A percentile compares a stretch with the other conserved stretches of the same genome.
Conservation (phyloP, 2,113 vertebrate species). For the Leptosomus discolor region DNA sequence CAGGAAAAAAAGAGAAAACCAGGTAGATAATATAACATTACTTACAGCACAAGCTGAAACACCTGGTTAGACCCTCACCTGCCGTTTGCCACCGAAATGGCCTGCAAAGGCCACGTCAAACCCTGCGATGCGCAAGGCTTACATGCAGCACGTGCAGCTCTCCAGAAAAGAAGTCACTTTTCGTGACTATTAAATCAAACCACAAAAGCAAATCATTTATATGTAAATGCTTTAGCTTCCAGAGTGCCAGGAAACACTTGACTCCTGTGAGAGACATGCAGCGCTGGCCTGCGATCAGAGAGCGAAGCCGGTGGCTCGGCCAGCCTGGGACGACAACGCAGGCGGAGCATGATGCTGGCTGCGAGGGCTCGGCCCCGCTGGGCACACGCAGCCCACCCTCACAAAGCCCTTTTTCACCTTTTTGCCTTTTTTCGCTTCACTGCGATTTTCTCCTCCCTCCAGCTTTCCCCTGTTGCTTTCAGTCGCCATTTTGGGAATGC, state of each 20-base stretch:
- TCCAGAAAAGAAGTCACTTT: neutral
- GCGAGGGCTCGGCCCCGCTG: accelerated
- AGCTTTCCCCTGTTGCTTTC: neutral
- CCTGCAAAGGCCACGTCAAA: neutral
- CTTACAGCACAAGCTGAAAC: neutral
- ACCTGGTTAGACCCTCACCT: neutral
- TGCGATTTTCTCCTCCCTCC: neutral
- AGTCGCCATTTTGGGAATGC: neutral
- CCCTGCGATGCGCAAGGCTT: neutral
- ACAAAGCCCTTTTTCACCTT: neutral
- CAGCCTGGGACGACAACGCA: no score
- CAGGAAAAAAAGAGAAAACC: neutral
- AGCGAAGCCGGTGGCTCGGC: no score
- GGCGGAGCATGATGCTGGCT: neutral
- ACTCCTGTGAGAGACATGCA: neutral
- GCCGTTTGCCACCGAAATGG: no score
- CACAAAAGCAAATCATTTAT: neutral
- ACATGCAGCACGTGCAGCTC: neutral
- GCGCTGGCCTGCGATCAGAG: no score
- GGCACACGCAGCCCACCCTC: neutral
- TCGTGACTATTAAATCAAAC: neutral
- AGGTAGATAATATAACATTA: neutral
- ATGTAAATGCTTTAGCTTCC: neutral
- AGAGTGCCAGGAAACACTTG: neutral
- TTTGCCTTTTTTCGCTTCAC: neutral